Conservation (phyloP, 2,113 vertebrate species). For the Rattus rattus region DNA sequence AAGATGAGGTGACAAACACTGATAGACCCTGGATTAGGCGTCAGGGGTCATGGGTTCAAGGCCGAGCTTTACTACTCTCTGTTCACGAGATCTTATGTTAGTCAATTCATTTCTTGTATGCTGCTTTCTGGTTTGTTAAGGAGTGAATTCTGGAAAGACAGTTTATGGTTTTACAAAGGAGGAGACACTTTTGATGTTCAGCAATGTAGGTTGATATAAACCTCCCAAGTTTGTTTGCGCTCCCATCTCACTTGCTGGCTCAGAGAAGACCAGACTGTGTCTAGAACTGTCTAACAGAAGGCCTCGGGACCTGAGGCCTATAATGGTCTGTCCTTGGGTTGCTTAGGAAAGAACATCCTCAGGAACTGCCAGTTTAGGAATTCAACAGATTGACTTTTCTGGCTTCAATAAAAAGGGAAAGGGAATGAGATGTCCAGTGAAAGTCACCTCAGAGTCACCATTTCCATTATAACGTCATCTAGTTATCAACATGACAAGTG, state of each 20-base stretch:
- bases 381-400: not conserved
- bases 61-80: not conserved
- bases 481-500: not conserved
- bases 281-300: not conserved
- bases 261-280: not conserved
- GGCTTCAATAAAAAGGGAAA: not conserved
- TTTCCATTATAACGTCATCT: slow-evolving; percentile 7
- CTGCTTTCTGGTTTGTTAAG: slow-evolving; percentile 34
- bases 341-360: slow-evolving; percentile 14
- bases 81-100: not conserved
- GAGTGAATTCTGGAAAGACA: slow-evolving; percentile 10
- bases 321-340: not conserved
- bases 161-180: not conserved
- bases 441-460: not conserved
- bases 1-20: not conserved
- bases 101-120: not conserved
- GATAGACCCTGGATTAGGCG: not conserved
- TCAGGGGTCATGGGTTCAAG: not conserved
- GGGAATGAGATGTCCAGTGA: not conserved
- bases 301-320: not conserved
- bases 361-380: slow-evolving; percentile 12
- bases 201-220: not conserved
- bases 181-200: not conserved
- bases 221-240: not conserved
- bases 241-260: not conserved